Conservation (phyloP, 2,113 vertebrate species). For the Trochalopteron elliotii region DNA sequence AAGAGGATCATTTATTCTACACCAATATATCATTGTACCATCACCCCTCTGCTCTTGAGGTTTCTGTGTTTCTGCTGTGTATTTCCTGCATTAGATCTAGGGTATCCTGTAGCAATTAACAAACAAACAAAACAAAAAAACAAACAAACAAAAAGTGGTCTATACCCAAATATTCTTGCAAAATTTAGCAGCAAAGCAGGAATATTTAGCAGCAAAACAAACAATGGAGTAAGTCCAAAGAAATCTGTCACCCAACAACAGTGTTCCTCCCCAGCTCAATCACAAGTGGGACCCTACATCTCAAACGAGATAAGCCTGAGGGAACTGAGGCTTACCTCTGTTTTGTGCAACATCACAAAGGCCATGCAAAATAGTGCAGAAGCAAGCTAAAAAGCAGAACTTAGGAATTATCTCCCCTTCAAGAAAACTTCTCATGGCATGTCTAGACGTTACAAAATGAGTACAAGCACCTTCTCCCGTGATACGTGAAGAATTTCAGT, state of each 20-base stretch:
- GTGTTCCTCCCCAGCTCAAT: neutral
- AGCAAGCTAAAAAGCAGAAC: neutral
- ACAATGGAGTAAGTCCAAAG: neutral
- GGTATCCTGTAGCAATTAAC: neutral
- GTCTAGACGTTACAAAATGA: neutral
- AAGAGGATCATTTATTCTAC: neutral
- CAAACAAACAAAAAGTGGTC: neutral
- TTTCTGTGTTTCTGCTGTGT: neutral
- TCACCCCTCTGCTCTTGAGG: neutral
- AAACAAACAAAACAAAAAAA: neutral
- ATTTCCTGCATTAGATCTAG: neutral
- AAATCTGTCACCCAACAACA: neutral
- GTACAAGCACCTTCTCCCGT: rapidly evolving
- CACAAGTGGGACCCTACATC: neutral
- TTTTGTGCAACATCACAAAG: neutral
- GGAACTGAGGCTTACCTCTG: neutral
- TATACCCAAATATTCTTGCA: neutral
- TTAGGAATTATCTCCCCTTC: neutral
- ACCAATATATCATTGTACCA: rapidly evolving
- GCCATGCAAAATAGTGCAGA: neutral
- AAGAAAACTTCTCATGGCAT: neutral
- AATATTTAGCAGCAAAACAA: neutral
- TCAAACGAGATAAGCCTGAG: neutral
- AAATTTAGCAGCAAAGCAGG: neutral
- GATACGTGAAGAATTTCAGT: neutral